Base-by-base conservation (phyloP, 2,113 vertebrate genomes). In the Mastomys coucha region DNA sequence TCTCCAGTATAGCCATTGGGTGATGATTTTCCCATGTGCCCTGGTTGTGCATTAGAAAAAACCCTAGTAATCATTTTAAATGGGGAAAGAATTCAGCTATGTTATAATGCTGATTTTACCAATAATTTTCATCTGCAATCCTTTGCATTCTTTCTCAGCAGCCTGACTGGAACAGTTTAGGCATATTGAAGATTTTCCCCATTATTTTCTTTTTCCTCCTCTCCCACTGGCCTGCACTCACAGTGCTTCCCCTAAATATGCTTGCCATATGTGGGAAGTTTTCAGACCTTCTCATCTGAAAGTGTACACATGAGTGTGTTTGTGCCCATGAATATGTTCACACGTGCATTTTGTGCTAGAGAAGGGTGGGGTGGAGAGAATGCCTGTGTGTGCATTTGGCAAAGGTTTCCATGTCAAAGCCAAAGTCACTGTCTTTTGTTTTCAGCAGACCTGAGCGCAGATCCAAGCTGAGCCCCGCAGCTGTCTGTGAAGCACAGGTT, bases 141-240 rank as follows among this genome's bases (percentile, higher is more conserved):
- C 36, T 97, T 94, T 89, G 56, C 92, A 78, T 72, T 95, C 65
- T 97, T 98, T 97, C 76, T 60, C 2, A 58, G 90, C 73, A 58
- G 96, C 91, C 84, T 97, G 65, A 45, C 86, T 97, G 87, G 96
- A 98, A 88, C 93, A 82, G 92, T 97, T 84, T 97, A 94, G 85
- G 96, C 93, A 85, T 95, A 86, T 26, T 94, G 89, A 97, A 95
- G 96, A 96, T 95, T 97, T 97, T 98, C 97, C 94, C 96, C 96
- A 96, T 97, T 97, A 97, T 98, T 97, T 98, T 97, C 95, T 96
- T 97, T 98, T 96, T 97, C 94, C 97, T 95, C 96, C 88, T 97
- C 96, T 97, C 92, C 94, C 95, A 94, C 93, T 96, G 89, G 89
- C 93, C 94, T 92, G 94, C 97, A 90, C 87, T 98, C 97, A 51